Evolutionary conservation across 1,140 invertebrate species (phyloP).

Genomic region (Heliconius hewitsoni): DNA sequence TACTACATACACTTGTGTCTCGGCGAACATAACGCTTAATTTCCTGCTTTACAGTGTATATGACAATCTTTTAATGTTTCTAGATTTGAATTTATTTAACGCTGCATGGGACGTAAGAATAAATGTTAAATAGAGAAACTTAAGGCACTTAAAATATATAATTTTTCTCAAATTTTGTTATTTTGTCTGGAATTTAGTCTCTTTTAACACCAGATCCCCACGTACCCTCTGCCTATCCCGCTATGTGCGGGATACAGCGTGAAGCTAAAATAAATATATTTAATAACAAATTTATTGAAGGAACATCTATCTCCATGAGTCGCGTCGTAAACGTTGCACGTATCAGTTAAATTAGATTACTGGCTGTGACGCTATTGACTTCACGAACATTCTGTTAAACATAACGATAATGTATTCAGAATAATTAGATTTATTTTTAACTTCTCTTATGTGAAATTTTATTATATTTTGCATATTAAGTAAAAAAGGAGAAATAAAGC

Average conservation of each 20-base stretch:
- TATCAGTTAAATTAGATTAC: conserved; percentile 1
- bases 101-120: too few relatives aligned
- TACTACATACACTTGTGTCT: neutral
- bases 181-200: too few relatives aligned
- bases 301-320: neutral
- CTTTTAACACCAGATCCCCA: too few relatives aligned
- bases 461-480: neutral
- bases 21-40: neutral
- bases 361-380: neutral
- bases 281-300: neutral
- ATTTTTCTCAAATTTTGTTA: too few relatives aligned
- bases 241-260: too few relatives aligned
- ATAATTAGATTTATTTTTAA: neutral
- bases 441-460: neutral
- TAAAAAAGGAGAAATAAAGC: too few relatives aligned
- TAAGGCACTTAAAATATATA: too few relatives aligned
- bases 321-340: neutral
- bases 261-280: neutral
- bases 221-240: too few relatives aligned
- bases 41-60: neutral
- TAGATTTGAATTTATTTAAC: too few relatives aligned
- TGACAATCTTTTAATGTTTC: neutral
- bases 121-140: too few relatives aligned
- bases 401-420: neutral
- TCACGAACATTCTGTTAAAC: neutral